Base-by-base conservation (phyloP, 2,113 vertebrate species). In the Trinectes maculatus region DNA sequence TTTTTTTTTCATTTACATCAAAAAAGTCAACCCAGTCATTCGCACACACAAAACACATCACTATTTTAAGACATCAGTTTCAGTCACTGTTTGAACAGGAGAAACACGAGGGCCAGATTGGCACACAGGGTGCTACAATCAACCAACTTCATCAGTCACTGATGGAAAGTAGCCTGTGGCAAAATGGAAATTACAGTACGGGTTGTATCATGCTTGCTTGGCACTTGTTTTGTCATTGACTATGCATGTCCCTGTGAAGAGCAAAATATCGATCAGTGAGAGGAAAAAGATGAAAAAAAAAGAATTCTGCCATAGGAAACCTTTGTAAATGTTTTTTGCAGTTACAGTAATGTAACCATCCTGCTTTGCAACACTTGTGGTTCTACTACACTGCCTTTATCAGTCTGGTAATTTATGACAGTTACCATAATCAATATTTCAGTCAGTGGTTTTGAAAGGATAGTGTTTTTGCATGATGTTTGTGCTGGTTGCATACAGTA, bases 101-200 rank as follows among this genome's bases (percentile, higher is more conserved):
- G 62, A 83, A 63, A 79, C 54, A 55, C 33, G 37, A 19, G 70
- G 83, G 77, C 77, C 75, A 73, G 71, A 86, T 84, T 83, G 85
- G 85, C 86, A 85, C 86, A 78, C 61, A 18, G 75, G 40, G 79
- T 56, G 79, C 77, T 86, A 87, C 79, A 84, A 89, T 87, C 77
- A 87, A 83, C 81, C 86, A 79, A 80, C 80, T 83, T 84, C 57
- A 86, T 87, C 79, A 81, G 77, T 74, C 76, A 81, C 82, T 83
- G 80, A 90, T 92, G 92, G 92, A 93, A 93, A 92, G 80, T 91
- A 90, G 89, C 91, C 87, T 79, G 87, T 83, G 89, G 92, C 90
- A 91, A 84, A 87, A 89, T 91, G 91, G 90, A 92, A 93, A 91
- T 84, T 89, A 91, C 89, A 91, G 89, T 90, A 89, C 82, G 51